A percentile compares a stretch with the other conserved stretches of the same genome.
These are phyloP conservation scores for Cottus gobio DNA, from an alignment of 2,113 vertebrate species.

Conservation along the genomic window DNA sequence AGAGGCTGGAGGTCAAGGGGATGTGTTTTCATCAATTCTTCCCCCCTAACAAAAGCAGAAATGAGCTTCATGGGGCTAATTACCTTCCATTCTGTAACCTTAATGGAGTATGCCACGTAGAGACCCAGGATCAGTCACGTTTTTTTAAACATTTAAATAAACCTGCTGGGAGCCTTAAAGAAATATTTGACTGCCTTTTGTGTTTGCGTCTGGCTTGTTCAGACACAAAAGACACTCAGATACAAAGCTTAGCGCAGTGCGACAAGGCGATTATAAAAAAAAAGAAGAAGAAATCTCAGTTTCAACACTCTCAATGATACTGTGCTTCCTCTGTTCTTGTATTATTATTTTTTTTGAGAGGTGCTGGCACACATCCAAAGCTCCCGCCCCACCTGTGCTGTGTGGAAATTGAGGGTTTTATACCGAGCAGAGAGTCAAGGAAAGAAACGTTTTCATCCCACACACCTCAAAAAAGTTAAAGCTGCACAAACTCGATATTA, in stretches of 20 bases:
- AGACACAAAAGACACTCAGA: constrained; percentile 46
- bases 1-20: not conserved
- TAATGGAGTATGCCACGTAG: constrained; percentile 34
- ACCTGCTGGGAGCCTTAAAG: constrained; percentile 20
- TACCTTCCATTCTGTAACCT: constrained; percentile 31
- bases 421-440: not conserved
- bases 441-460: constrained; percentile 29
- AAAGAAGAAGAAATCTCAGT: constrained; percentile 10
- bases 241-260: constrained; percentile 39
- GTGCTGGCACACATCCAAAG: constrained; percentile 35
- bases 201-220: constrained; percentile 27
- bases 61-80: constrained; percentile 12
- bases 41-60: not conserved
- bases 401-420: constrained; percentile 24
- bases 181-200: constrained; percentile 31
- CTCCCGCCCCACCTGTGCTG: constrained; percentile 16
- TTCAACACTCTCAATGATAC: constrained; percentile 23
- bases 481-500: constrained; percentile 8
- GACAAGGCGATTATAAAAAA: constrained; percentile 43
- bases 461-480: constrained; percentile 23
- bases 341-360: constrained; percentile 4
- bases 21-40: not conserved
- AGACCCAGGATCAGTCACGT: constrained; percentile 16
- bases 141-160: constrained; percentile 34
- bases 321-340: constrained; percentile 37